These are phyloP conservation scores for Kryptolebias ocellatus DNA, from an alignment of 2,797 vertebrate species.

Conservation along the genomic window DNA sequence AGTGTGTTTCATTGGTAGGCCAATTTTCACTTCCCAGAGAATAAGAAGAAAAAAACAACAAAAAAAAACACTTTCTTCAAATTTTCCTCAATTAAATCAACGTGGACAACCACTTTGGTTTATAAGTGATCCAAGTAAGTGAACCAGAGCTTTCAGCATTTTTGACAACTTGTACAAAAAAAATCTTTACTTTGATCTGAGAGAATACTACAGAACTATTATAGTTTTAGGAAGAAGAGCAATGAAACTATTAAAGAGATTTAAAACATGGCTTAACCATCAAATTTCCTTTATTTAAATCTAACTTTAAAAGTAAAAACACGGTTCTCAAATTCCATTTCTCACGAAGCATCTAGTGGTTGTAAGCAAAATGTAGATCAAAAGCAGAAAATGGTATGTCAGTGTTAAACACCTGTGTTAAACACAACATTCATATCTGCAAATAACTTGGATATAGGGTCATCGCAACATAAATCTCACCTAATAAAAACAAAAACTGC, in stretches of 20 bases:
- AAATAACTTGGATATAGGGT: too few relatives aligned
- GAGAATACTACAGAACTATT: background rate
- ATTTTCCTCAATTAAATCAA: background rate
- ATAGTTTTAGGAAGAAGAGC: background rate
- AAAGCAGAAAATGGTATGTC: background rate
- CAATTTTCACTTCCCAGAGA: background rate
- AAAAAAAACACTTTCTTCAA: background rate
- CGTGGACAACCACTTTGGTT: background rate
- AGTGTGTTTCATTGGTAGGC: too few relatives aligned
- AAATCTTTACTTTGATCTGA: background rate
- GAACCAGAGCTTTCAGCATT: background rate
- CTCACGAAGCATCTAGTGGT: too few relatives aligned
- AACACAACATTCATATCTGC: background rate
- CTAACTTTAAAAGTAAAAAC: too few relatives aligned
- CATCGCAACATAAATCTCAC: too few relatives aligned
- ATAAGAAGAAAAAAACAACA: background rate
- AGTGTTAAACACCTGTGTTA: background rate
- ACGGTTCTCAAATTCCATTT: too few relatives aligned
- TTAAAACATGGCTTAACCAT: too few relatives aligned
- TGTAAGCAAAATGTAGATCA: too few relatives aligned
- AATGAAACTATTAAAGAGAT: background rate
- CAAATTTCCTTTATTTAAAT: too few relatives aligned
- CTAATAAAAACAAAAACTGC: too few relatives aligned
- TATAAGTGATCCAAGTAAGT: background rate
- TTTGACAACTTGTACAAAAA: background rate